Evolutionary conservation across 2,113 vertebrate species (phyloP), one percentile per base, ranked within the genome.

Genomic region (Chrysochloris asiatica): DNA sequence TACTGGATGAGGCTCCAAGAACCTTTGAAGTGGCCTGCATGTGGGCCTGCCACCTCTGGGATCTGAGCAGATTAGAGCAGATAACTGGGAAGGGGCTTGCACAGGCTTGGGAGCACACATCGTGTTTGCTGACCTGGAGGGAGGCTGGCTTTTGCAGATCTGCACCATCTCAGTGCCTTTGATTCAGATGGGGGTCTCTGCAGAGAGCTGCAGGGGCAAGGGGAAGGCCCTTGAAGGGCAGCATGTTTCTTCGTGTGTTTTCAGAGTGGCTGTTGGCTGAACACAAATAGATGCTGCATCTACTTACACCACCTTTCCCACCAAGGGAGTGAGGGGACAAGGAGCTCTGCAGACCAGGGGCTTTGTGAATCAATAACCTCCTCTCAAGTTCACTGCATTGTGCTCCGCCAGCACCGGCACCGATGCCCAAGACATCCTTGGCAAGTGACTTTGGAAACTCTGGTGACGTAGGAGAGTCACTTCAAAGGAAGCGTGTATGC

Each of bases 91-190:
- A 69, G n/a, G 17, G 65, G 10, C n/a, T 69, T 14, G 5, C 5
- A 9, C 16, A 21, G 9, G 0, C 0, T 33, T 65, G 45, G 24
- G 81, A 24, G 38, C 63, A 41, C 1, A n/a, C 56, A 26, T 14
- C 13, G 0, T 6, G 12, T n/a, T 4, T 73, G 77, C 10, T 12
- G 75, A n/a, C 8, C 2, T 7, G 0, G 1, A 3, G 30, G 54
- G 73, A 21, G 26, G 33, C 63, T 24, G 28, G 47, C 75, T 14
- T 26, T 30, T 56, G 9, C 36, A 1, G 36, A 6, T 14, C 19
- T 1, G 50, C 67, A 10, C 13, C 73, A 38, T 45, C 8, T 2
- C 1, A 26, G 48, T 11, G 30, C 72, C 30, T 72, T 2, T 30
- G 83, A 41, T 52, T 41, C 21, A 11, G 1, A 26, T 2, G 24